Evolutionary conservation across 2,888 invertebrate genomes (phyloP).

Genomic region (Anarsia innoxiella): DNA sequence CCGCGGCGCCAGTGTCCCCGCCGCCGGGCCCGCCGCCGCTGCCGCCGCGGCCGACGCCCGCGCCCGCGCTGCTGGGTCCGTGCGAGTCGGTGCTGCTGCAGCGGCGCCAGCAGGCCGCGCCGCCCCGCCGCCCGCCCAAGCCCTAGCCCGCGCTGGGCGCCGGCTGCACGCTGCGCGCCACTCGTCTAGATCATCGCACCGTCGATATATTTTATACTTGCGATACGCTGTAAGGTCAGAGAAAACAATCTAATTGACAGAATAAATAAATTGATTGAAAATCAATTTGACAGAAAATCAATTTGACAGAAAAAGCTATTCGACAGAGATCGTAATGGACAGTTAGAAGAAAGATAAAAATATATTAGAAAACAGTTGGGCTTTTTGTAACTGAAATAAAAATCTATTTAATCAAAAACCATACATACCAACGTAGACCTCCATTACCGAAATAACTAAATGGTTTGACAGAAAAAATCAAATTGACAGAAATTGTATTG

Average conservation of each 20-base stretch:
- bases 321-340: too few relatives aligned
- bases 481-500: too few relatives aligned
- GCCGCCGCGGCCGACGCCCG: constrained; percentile 57
- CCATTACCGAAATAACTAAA: too few relatives aligned
- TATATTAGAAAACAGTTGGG: too few relatives aligned
- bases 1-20: constrained; percentile 4
- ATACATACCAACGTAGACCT: too few relatives aligned
- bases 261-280: too few relatives aligned
- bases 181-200: constrained; percentile 16
- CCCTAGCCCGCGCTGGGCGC: constrained; percentile 34
- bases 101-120: constrained; percentile 53
- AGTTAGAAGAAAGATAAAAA: too few relatives aligned
- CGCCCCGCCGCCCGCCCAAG: constrained; percentile 57
- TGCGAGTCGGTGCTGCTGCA: constrained; percentile 68
- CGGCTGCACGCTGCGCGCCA: constrained; percentile 16
- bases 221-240: constrained; percentile 22
- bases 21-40: constrained; percentile 41
- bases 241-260: too few relatives aligned
- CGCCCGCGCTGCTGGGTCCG: constrained; percentile 64
- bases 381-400: too few relatives aligned
- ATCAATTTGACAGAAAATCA: too few relatives aligned
- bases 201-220: constrained; percentile 25
- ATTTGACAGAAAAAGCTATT: neutral
- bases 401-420: too few relatives aligned
- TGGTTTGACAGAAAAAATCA: too few relatives aligned